These are phyloP conservation scores for Chondrilla cf. caribensis DNA, from an alignment of 37 sponge, comb jelly and placozoan species.

Conservation along the genomic window DNA sequence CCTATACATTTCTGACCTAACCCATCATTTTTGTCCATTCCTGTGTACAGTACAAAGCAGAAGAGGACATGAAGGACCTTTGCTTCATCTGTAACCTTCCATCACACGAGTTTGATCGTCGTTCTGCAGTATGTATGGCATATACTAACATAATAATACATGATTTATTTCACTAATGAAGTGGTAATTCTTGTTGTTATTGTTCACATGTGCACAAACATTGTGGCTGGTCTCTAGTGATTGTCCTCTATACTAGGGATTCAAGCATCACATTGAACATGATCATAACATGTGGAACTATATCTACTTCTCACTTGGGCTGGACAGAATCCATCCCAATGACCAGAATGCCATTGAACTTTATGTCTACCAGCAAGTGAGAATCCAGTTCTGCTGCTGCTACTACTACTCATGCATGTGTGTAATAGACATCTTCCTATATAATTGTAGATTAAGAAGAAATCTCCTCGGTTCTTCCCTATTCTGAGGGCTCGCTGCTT, in stretches of 20 bases:
- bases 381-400: background rate
- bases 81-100: conserved; percentile 37
- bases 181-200: too few relatives aligned
- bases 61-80: background rate
- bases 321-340: conserved; percentile 24
- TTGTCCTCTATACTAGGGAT: conserved; percentile 29
- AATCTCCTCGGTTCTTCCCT: conserved; percentile 10
- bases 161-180: too few relatives aligned
- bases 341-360: conserved; percentile 36
- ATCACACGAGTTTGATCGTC: conserved; percentile 29
- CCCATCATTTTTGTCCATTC: too few relatives aligned
- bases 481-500: conserved; percentile 11
- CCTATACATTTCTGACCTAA: too few relatives aligned
- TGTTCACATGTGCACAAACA: too few relatives aligned
- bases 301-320: conserved; percentile 45
- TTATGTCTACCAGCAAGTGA: conserved; percentile 38
- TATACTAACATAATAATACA: too few relatives aligned
- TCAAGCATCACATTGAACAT: conserved; percentile 39
- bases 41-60: conserved; percentile 29
- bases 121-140: background rate
- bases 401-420: too few relatives aligned
- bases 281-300: conserved; percentile 68
- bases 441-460: too few relatives aligned
- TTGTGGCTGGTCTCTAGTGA: too few relatives aligned
- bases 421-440: too few relatives aligned